Conservation (phyloP, 2,113 vertebrate genomes). For the Chionis minor region DNA sequence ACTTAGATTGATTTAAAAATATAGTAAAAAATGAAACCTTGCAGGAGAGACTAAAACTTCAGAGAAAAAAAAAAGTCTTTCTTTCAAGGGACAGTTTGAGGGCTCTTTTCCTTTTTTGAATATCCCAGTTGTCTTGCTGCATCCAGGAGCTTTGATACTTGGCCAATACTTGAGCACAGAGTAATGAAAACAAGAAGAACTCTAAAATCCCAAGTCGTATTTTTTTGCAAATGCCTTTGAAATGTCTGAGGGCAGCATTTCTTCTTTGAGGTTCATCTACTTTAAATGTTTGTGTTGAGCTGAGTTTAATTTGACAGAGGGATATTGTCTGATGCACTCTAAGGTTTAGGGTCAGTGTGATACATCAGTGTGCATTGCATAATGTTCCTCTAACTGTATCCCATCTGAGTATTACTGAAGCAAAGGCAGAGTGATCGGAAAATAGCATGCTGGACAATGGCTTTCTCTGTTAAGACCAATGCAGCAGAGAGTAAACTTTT, state of each 20-base stretch:
- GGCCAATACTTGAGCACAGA: not conserved
- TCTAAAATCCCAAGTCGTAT: not conserved
- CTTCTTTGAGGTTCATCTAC: not conserved
- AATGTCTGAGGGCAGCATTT: conserved; percentile 30
- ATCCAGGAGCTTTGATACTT: not conserved
- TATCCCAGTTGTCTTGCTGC: conserved; percentile 13
- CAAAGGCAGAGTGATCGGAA: not conserved
- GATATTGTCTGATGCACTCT: not conserved
- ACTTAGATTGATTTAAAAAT: not conserved
- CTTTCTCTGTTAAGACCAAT: not conserved
- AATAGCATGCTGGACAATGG: not conserved
- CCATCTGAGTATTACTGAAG: not conserved
- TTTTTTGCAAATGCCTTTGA: conserved; percentile 41
- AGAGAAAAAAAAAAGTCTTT: not conserved
- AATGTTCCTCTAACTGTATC: not conserved
- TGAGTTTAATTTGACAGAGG: not conserved
- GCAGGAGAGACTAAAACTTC: not conserved
- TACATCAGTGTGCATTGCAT: not conserved
- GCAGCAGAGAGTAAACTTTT: not conserved
- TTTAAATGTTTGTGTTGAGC: conserved; percentile 3
- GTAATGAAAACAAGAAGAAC: conserved; percentile 48
- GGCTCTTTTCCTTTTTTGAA: not conserved
- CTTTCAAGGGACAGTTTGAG: not conserved
- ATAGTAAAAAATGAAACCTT: not conserved
- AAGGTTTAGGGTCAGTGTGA: not conserved